These are phyloP conservation scores for Plecturocebus donacophilus DNA, from an alignment of 2,113 vertebrate species.

Conservation along the genomic window DNA sequence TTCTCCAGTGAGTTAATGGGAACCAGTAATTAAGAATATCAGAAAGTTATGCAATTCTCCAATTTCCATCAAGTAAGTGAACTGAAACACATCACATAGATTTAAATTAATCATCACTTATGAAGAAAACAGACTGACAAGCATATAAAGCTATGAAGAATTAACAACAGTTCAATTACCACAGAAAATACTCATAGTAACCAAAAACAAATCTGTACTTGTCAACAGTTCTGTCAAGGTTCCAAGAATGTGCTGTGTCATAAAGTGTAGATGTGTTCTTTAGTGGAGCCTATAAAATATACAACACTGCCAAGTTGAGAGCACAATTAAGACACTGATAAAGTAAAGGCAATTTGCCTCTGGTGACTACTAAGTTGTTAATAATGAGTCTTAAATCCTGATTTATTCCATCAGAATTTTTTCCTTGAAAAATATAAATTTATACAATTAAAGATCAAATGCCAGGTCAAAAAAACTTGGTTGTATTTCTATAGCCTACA, in stretches of 20 bases:
- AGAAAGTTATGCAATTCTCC: constrained; percentile 60
- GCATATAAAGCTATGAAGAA: constrained; percentile 55
- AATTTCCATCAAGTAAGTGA: constrained; percentile 68
- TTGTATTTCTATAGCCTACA: neutral
- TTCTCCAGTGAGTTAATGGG: constrained; percentile 73
- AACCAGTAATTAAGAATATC: constrained; percentile 69
- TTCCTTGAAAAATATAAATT: neutral
- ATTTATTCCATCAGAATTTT: neutral
- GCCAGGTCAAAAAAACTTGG: neutral
- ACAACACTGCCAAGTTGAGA: constrained; percentile 24
- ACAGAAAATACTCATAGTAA: constrained; percentile 50
- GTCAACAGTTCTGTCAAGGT: constrained; percentile 44
- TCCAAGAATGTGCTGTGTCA: constrained; percentile 37
- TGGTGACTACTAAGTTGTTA: rapidly evolving
- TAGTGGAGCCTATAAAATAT: constrained; percentile 54
- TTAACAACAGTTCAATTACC: constrained; percentile 53
- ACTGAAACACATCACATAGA: constrained; percentile 64
- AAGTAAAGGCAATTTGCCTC: constrained; percentile 33
- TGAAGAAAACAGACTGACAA: constrained; percentile 76
- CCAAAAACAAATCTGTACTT: constrained; percentile 74
- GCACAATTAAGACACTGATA: constrained; percentile 34
- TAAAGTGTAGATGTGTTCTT: constrained; percentile 34
- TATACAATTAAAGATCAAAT: neutral
- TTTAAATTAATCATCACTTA: constrained; percentile 76
- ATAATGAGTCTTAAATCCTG: neutral